phyloP scores from a whole-genome alignment of 2,113 vertebrate genomes.

The Tetraodon nigroviridis region DNA sequence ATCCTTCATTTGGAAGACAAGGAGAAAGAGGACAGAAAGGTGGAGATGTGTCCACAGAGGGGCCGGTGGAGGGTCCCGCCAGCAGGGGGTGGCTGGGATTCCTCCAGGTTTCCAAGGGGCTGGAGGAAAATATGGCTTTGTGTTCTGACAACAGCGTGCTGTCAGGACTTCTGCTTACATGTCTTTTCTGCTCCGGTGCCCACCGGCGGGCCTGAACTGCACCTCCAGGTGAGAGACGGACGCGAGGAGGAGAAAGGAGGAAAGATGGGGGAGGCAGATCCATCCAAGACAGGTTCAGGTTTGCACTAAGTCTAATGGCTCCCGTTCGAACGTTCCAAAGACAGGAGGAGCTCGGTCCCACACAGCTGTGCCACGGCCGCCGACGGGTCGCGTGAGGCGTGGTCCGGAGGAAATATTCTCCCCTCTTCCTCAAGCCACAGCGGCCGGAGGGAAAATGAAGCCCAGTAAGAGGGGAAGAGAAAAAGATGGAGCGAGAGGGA shows the following conservation, averaged over 20 bases:
- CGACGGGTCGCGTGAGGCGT: conserved; percentile 6
- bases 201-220: conserved; percentile 56
- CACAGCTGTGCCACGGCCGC: background rate
- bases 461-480: conserved; percentile 63
- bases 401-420: conserved; percentile 68
- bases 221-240: conserved; percentile 67
- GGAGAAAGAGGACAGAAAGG: conserved; percentile 2
- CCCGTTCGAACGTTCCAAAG: background rate
- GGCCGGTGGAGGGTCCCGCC: conserved; percentile 53
- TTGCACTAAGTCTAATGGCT: background rate
- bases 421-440: conserved; percentile 50
- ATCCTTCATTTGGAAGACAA: conserved; percentile 5
- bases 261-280: conserved; percentile 8
- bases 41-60: conserved; percentile 21
- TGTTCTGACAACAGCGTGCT: conserved; percentile 70
- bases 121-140: conserved; percentile 71
- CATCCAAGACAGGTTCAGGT: conserved; percentile 23
- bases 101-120: conserved; percentile 72
- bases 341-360: background rate
- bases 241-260: conserved; percentile 39
- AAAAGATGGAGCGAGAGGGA: conserved; percentile 64
- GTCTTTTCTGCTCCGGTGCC: conserved; percentile 66
- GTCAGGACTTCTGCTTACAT: conserved; percentile 49
- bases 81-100: conserved; percentile 70
- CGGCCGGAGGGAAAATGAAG: conserved; percentile 36